Percentiles rank a stretch among this genome's conserved stretches.
phyloP scores from a whole-genome alignment of 2,797 vertebrate species.

The Mionectes olivaceus region DNA sequence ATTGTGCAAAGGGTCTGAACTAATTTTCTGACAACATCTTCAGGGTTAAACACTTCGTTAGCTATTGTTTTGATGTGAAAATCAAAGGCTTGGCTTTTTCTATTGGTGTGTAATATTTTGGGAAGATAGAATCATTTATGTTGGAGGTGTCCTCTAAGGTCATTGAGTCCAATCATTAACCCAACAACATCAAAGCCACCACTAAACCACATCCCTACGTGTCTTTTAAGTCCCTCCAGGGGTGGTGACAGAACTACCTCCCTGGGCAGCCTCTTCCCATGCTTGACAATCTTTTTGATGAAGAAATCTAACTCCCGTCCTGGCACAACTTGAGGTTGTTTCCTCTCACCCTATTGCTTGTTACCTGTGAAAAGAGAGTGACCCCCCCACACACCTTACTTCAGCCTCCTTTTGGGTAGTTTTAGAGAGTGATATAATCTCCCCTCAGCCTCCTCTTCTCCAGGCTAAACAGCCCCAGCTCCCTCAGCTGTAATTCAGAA shows the following conservation, averaged over 20 bases:
- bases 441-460: background rate
- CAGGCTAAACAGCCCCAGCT: background rate
- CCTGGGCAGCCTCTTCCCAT: background rate
- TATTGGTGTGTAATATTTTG: background rate
- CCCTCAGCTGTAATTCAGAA: background rate
- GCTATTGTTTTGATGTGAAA: background rate
- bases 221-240: background rate
- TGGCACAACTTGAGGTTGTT: background rate
- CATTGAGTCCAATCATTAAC: background rate
- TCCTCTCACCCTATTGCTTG: background rate
- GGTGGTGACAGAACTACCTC: background rate
- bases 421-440: background rate
- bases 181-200: background rate
- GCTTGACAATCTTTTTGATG: background rate
- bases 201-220: background rate
- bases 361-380: background rate
- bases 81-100: background rate
- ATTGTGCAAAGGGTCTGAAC: constrained; percentile 32
- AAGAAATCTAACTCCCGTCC: background rate
- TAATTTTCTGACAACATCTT: constrained; percentile 42
- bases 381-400: background rate
- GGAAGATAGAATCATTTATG: background rate
- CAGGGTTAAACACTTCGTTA: constrained; percentile 9
- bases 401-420: background rate
- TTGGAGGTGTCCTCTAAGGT: background rate